Conservation (phyloP, 1,140 invertebrate genomes). For the Tetraneura akinire region DNA sequence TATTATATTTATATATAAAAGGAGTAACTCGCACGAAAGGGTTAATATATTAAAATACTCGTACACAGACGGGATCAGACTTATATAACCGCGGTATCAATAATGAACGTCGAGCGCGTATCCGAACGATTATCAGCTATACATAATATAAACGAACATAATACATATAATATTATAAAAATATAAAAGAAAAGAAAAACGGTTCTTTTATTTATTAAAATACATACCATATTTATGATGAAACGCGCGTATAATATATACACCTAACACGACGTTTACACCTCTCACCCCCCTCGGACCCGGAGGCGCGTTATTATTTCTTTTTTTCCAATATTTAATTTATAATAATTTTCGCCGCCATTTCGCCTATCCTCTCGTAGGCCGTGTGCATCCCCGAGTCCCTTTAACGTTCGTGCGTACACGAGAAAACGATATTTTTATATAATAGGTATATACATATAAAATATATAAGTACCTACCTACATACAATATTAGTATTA, state of each 20-base stretch:
- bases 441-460: not conserved
- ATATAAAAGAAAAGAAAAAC: constrained; percentile 49
- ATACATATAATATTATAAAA: not conserved
- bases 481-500: not conserved
- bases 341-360: not conserved
- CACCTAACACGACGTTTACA: too few relatives aligned
- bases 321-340: not conserved
- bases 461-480: too few relatives aligned
- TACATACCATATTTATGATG: not conserved
- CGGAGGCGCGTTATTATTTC: not conserved
- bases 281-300: not conserved
- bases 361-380: too few relatives aligned
- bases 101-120: not conserved
- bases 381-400: not conserved
- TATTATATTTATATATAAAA: not conserved
- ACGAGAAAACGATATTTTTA: not conserved
- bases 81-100: too few relatives aligned
- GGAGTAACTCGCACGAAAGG: not conserved
- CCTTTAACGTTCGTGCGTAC: not conserved
- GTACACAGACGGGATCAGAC: too few relatives aligned
- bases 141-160: not conserved
- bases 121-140: constrained; percentile 18
- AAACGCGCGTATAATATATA: too few relatives aligned
- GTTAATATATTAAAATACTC: not conserved
- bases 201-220: not conserved